Conservation (phyloP, 2,113 vertebrate genomes). For the Scophthalmus maximus region DNA sequence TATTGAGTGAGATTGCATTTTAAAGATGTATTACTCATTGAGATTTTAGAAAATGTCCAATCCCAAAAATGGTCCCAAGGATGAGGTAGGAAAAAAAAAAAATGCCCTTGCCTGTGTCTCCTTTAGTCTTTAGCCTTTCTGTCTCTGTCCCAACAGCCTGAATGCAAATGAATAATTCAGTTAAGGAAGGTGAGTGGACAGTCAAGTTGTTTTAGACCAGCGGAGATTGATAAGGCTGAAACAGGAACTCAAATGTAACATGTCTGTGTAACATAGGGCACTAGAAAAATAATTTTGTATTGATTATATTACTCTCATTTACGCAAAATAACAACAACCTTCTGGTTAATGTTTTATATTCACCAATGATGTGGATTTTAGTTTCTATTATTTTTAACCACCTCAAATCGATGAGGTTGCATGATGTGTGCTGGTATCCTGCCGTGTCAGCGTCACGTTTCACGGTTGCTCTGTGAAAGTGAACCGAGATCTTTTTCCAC, state of each 20-base stretch:
- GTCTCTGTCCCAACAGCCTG: constrained; percentile 14
- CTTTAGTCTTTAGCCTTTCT: constrained; percentile 38
- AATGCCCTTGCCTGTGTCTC: constrained; percentile 32
- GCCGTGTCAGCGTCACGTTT: constrained; percentile 14
- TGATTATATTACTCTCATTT: not conserved
- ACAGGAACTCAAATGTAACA: constrained; percentile 2
- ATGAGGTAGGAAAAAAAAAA: not conserved
- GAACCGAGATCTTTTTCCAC: not conserved
- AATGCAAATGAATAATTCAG: constrained; percentile 64
- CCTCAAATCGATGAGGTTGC: not conserved
- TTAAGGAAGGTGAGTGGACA: constrained; percentile 43
- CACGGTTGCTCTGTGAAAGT: constrained; percentile 12
- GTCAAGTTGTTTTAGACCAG: constrained; percentile 29
- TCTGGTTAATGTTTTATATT: not conserved
- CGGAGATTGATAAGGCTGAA: constrained; percentile 24
- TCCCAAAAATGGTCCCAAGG: not conserved
- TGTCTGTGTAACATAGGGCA: not conserved
- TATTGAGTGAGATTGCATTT: not conserved
- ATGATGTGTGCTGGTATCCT: not conserved
- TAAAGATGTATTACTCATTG: not conserved
- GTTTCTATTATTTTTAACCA: not conserved
- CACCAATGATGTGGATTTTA: too few relatives aligned
- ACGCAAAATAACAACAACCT: not conserved
- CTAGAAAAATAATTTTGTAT: not conserved
- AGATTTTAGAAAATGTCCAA: not conserved